Base-by-base conservation (phyloP, 2,113 vertebrate genomes). In the Drymodes brunneopygia region DNA sequence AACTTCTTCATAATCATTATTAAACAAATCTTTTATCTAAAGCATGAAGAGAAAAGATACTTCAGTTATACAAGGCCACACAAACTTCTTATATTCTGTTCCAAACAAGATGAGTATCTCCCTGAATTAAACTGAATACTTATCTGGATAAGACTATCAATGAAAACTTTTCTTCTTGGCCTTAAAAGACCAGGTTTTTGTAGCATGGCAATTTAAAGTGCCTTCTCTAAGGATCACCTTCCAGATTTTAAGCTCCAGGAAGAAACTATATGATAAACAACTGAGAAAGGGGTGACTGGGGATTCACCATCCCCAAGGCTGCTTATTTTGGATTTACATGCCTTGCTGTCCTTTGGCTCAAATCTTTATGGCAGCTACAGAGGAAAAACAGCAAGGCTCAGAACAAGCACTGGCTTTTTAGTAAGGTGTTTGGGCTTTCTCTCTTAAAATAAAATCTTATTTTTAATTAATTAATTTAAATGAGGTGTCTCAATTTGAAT, bases 11-110 rank as follows among this genome's bases (percentile, higher is more conserved):
- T 98, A 98, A 58, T 98, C 98, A 24, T 85, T 53, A 57, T 91
- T 95, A 97, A 99, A 99, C 83, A 99, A 96, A 51, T 98, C 98
- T 97, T 98, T 98, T 38, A 99, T 86, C 99, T 99, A 96, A 79
- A 58, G 50, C 18, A 88, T 4, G 3, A 78, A 29, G 38, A 72
- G 20, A 91, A 88, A 88, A 86, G 21, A 13, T 19, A 36, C 14
- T 77, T 79, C 27, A 80, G 35, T n/a, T 62, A 25, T 9, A 80
- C 14, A 70, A 73, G 48, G 47, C 9, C 69, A 42, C 1, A 5
- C 18, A 60, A 64, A 71, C 13, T 42, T 31, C 18, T 53, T 16
- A 12, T 24, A 25, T 24, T 72, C 15, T 72, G 18, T 20, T 64
- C 27, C 18, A 75, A 83, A 80, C 56, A 72, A 82, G 18, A 25